A percentile compares a stretch with the other conserved stretches of the same genome.
Conservation (phyloP, 2,888 invertebrate species). For the Oligia latruncula region DNA sequence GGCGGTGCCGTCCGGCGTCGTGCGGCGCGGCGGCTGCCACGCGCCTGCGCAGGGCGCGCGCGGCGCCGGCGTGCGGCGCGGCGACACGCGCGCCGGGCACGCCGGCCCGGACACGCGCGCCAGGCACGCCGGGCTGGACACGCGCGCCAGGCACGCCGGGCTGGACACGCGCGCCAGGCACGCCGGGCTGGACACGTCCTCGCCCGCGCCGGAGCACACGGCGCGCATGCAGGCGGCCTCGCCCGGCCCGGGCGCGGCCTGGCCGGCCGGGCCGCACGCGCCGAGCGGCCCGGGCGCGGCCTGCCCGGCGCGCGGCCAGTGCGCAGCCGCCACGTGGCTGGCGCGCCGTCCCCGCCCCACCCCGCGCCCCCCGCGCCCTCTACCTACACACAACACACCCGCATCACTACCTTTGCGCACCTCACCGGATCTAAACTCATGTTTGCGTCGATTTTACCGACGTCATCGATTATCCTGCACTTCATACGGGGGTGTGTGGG, state of each 20-base stretch:
- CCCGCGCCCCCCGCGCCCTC: slow-evolving; percentile 38
- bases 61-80: slow-evolving; percentile 89
- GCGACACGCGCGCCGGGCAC: slow-evolving; percentile 81
- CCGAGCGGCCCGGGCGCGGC: slow-evolving; percentile 67
- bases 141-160: slow-evolving; percentile 80
- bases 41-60: slow-evolving; percentile 76
- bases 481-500: not conserved
- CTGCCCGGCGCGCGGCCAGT: slow-evolving; percentile 72
- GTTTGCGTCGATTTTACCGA: not conserved
- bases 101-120: slow-evolving; percentile 69
- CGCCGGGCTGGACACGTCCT: slow-evolving; percentile 68
- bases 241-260: slow-evolving; percentile 72
- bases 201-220: slow-evolving; percentile 84
- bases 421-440: not conserved
- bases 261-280: slow-evolving; percentile 65
- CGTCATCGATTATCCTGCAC: not conserved
- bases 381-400: slow-evolving; percentile 53
- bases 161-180: slow-evolving; percentile 85
- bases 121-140: slow-evolving; percentile 81
- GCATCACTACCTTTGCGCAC: slow-evolving; percentile 25
- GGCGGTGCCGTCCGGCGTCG: slow-evolving; percentile 95
- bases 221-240: slow-evolving; percentile 61
- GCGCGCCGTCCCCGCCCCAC: slow-evolving; percentile 64
- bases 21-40: slow-evolving; percentile 92
- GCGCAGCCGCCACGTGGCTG: slow-evolving; percentile 72